These are phyloP conservation scores for Xestia rhomboidea DNA, from an alignment of 2,888 invertebrate species.

Conservation along the genomic window DNA sequence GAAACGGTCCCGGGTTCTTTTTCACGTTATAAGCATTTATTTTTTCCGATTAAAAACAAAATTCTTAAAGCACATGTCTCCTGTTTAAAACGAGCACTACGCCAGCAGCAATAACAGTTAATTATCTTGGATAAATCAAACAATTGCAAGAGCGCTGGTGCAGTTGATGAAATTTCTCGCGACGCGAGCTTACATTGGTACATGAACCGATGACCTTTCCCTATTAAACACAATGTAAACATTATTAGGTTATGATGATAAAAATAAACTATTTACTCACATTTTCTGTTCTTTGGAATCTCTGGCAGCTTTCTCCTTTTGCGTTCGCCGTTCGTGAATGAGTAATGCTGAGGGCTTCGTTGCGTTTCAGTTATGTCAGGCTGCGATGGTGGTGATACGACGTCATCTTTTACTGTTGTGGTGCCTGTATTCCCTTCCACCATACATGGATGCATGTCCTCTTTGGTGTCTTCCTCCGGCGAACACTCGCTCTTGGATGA, in stretches of 20 bases:
- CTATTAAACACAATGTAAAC: slow-evolving; percentile 1
- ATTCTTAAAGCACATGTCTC: neutral
- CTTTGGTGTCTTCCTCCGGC: slow-evolving; percentile 90
- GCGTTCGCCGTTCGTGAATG: slow-evolving; percentile 90
- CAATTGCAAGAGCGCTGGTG: slow-evolving; percentile 72
- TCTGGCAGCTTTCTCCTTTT: slow-evolving; percentile 96
- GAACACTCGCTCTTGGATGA: slow-evolving; percentile 94
- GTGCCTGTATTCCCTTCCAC: slow-evolving; percentile 87
- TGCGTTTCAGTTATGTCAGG: slow-evolving; percentile 78
- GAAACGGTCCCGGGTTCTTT: neutral
- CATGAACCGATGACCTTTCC: slow-evolving; percentile 41
- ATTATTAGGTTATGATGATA: neutral
- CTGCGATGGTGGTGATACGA: slow-evolving; percentile 77
- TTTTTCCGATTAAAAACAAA: neutral
- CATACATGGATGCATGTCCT: slow-evolving; percentile 83
- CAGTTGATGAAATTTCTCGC: slow-evolving; percentile 43
- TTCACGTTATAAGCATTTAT: neutral
- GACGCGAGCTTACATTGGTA: slow-evolving; percentile 52
- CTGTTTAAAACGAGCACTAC: slow-evolving; percentile 11
- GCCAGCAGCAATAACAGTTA: slow-evolving; percentile 51
- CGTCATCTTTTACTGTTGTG: slow-evolving; percentile 67
- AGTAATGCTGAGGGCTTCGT: slow-evolving; percentile 83
- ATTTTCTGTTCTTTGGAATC: slow-evolving; percentile 96
- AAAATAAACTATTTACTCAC: slow-evolving; percentile 88
- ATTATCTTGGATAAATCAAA: slow-evolving; percentile 3